Percentiles rank a stretch among this genome's conserved stretches.
These are phyloP conservation scores for Acanthaster planci DNA, from an alignment of 35 echinoderm and acorn worm species.

Conservation along the genomic window DNA sequence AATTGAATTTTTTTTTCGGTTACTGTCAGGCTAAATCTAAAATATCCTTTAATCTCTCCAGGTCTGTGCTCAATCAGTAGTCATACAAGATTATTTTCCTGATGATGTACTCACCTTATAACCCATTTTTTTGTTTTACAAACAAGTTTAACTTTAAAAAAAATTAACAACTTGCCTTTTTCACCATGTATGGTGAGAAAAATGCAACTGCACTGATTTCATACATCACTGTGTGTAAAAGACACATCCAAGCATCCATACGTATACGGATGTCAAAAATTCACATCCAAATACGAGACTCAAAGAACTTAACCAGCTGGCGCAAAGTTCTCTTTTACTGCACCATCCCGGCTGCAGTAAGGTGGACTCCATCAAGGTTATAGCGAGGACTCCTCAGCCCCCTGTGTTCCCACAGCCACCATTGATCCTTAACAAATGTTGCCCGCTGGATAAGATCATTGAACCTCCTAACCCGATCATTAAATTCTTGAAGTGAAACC, in stretches of 20 bases:
- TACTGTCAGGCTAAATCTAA: background rate
- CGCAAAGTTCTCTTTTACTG: background rate
- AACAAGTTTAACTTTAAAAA: background rate
- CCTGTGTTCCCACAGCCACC: background rate
- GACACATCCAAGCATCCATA: background rate
- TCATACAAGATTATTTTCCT: background rate
- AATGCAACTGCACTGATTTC: no score
- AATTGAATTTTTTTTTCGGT: background rate
- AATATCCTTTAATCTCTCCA: background rate
- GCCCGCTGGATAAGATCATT: background rate
- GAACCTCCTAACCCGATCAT: background rate
- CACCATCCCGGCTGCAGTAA: background rate
- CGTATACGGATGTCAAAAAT: background rate
- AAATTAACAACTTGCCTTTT: background rate
- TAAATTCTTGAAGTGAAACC: background rate
- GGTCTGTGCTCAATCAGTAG: background rate
- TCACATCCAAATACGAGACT: background rate
- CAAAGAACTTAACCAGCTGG: background rate
- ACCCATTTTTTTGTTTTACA: background rate
- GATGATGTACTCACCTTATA: background rate
- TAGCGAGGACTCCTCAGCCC: background rate
- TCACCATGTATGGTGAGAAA: no score
- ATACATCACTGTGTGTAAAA: no score
- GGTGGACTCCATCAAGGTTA: background rate
- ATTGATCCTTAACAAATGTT: background rate